These are phyloP conservation scores for Bombyx mandarina DNA, from an alignment of 1,140 invertebrate species.

Conservation along the genomic window DNA sequence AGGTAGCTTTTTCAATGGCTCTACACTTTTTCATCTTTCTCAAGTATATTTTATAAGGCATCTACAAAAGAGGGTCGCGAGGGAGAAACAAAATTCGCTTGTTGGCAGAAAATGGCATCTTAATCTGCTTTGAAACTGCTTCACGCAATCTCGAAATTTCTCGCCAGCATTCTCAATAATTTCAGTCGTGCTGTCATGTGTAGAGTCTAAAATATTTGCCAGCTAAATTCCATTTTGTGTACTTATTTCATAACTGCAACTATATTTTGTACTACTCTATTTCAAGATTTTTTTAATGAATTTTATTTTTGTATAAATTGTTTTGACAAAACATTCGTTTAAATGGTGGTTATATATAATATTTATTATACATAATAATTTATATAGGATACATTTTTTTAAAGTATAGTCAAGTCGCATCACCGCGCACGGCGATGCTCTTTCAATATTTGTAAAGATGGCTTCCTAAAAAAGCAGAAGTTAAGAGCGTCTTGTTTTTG, in stretches of 20 bases:
- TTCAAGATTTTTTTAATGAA: neutral
- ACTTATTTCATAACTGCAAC: neutral
- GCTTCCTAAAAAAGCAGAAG: slow-evolving; percentile 63
- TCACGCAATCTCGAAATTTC: slow-evolving; percentile 2
- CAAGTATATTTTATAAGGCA: slow-evolving; percentile 1
- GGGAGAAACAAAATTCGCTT: too few species aligned
- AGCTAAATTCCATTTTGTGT: neutral
- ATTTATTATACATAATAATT: too few species aligned
- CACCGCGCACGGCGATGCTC: slow-evolving; percentile 18
- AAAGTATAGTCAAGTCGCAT: neutral
- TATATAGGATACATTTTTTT: neutral
- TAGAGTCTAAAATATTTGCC: neutral
- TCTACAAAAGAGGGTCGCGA: too few species aligned
- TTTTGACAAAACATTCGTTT: too few species aligned
- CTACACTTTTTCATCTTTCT: neutral
- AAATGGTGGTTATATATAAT: too few species aligned
- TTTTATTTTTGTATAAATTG: neutral
- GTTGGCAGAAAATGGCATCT: neutral
- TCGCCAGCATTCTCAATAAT: neutral
- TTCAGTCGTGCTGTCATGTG: neutral
- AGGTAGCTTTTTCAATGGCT: slow-evolving; percentile 7
- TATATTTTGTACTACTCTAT: neutral
- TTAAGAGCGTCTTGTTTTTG: slow-evolving; percentile 59
- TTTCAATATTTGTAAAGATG: slow-evolving; percentile 42
- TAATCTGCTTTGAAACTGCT: slow-evolving; percentile 1